Evolutionary conservation across 2,888 invertebrate species (phyloP), one percentile per base, ranked within the genome.

Genomic region (Plebejus argus): DNA sequence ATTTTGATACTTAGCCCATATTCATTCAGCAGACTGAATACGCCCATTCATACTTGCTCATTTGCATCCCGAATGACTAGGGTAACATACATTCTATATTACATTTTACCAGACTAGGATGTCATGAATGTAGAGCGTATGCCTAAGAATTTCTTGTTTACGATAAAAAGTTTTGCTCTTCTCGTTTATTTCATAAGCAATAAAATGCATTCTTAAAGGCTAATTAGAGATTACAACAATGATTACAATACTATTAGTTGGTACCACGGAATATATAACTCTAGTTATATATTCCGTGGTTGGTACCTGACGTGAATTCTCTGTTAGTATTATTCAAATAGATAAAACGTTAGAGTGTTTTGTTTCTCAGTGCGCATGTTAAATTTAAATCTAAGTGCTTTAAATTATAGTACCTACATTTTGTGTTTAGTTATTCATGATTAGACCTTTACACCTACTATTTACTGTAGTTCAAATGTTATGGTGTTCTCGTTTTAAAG

Each of bases 1-100:
- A 74, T 76, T 70, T 77, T 77, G 72, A 77, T 77, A 77, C 77
- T 77, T 72, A 58, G 77, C 77, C 72, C 72, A 77, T 77, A 77
- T 72, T 77, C 77, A 77, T 77, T 77, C 77, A 77, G 72, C 45
- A 45, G 23, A 71, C 77, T 77, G 77, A 77, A 77, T 77, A 77
- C 71, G 58, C 71, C 56, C 76, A 76, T 76, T 77, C 77, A 77
- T 77, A 72, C 77, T 77, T 58, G 77, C 58, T 72, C 77, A 58
- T 77, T 77, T 77, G 72, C 77, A 72, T 77, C 58, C 70, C 72
- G 58, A 72, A 71, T 77, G 77, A 77, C 77, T 71, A 23, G 77
- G 56, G 77, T 77, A 39, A 72, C 77, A 77, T 71, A 72, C 74
- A 74, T 28, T 74, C 49, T 74, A 74, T 74, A 49, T 49, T 53